A percentile compares a stretch with the other conserved stretches of the same genome.
Conservation (phyloP, 2,888 invertebrate genomes). For the Chymomyza caudatula region DNA sequence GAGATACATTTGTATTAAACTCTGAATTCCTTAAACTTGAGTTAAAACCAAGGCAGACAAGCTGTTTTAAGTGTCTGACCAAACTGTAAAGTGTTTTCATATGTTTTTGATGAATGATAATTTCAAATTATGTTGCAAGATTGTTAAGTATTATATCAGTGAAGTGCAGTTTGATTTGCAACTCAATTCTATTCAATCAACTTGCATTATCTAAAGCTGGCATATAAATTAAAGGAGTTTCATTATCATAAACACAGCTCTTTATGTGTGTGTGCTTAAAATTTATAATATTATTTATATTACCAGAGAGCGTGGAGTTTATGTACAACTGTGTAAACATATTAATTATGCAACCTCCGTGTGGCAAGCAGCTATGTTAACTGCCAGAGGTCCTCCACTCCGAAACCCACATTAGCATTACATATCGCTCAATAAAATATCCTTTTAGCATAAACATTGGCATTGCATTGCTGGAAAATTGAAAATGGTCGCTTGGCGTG, state of each 20-base stretch:
- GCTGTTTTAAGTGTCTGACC: neutral
- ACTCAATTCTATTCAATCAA: neutral
- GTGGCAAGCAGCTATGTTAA: no score
- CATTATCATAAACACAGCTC: constrained; percentile 24
- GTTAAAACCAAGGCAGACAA: neutral
- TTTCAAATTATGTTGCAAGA: neutral
- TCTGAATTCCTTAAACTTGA: neutral
- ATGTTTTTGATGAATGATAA: neutral
- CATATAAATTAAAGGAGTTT: neutral
- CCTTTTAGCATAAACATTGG: constrained; percentile 48
- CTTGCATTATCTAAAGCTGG: no score
- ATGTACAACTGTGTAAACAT: constrained; percentile 69
- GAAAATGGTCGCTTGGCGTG: constrained; percentile 25
- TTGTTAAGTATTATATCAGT: neutral
- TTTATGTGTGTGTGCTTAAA: constrained; percentile 9
- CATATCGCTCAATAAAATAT: constrained; percentile 44
- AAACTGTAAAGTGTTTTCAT: neutral
- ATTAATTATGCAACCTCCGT: constrained; percentile 62
- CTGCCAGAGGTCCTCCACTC: constrained; percentile 7
- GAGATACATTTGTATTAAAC: neutral
- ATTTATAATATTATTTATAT: neutral
- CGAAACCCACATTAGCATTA: neutral
- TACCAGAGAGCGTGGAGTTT: constrained; percentile 37
- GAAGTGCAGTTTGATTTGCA: neutral
- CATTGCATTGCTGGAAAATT: constrained; percentile 29